Conservation (phyloP, 2,797 vertebrate species). For the Clarias laeviceps region DNA sequence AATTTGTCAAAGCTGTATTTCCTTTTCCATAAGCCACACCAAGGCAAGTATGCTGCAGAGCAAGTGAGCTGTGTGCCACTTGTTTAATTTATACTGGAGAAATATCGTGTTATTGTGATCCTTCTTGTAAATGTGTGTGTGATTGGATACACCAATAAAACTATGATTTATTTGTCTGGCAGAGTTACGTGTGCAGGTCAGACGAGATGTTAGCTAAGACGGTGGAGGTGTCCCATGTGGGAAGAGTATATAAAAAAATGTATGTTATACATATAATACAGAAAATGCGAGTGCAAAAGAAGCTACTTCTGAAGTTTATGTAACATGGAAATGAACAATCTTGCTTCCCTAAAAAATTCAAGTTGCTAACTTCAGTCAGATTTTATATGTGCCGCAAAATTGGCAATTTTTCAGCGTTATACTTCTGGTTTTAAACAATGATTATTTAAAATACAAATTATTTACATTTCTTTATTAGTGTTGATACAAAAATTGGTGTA, state of each 20-base stretch:
- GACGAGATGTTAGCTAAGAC: not conserved
- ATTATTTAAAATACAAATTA: too few species aligned
- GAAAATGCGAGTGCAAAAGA: too few species aligned
- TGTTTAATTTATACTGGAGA: not conserved
- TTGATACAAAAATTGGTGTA: too few species aligned
- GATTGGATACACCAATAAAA: not conserved
- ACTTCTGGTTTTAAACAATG: too few species aligned
- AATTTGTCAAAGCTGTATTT: not conserved
- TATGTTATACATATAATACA: too few species aligned
- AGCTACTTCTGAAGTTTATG: too few species aligned
- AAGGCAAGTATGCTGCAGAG: not conserved
- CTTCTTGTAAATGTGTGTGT: not conserved
- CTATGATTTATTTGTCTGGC: not conserved
- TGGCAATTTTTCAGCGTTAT: too few species aligned
- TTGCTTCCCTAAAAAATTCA: too few species aligned
- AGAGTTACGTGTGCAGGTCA: not conserved
- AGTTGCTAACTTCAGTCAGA: too few species aligned
- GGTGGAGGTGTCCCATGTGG: not conserved
- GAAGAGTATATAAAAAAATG: not conserved
- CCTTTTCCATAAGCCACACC: not conserved
- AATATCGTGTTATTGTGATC: not conserved
- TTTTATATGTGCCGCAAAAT: too few species aligned
- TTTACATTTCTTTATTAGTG: too few species aligned
- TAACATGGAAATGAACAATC: too few species aligned
- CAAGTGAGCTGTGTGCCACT: not conserved